Evolutionary conservation across 2,113 vertebrate species (phyloP).

Genomic region (Equus przewalskii): DNA sequence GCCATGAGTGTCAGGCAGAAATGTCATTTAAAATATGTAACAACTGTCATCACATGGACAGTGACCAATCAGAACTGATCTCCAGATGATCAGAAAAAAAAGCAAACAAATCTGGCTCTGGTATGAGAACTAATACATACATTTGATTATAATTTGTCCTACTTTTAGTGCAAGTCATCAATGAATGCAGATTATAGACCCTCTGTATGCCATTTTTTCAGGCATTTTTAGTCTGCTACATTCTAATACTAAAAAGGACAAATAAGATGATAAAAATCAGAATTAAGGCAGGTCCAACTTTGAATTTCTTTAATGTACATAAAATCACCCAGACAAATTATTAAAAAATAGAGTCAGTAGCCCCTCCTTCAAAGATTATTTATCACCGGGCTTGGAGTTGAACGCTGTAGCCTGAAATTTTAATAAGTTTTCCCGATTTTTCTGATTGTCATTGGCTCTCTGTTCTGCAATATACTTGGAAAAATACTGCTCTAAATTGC

Average conservation of each 20-base stretch:
- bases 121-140: too few relatives aligned
- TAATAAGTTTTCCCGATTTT: not conserved
- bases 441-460: not conserved
- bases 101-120: not conserved
- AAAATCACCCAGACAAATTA: not conserved
- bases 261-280: not conserved
- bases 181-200: not conserved
- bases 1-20: not conserved
- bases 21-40: not conserved
- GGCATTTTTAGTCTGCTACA: not conserved
- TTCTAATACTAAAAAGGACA: not conserved
- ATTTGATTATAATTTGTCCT: not conserved
- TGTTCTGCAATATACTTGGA: not conserved
- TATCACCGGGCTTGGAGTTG: not conserved
- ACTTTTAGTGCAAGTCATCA: not conserved
- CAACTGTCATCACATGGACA: not conserved
- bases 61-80: not conserved
- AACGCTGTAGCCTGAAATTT: not conserved
- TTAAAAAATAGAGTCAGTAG: not conserved
- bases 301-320: not conserved
- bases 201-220: not conserved
- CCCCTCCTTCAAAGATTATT: not conserved
- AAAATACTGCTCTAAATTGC: slow-evolving; percentile 6
- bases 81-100: not conserved
- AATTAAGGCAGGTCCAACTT: not conserved